Percentiles rank a stretch among this genome's conserved stretches.
phyloP scores from a whole-genome alignment of 1,140 invertebrate genomes.

The Drosophila nikananu region DNA sequence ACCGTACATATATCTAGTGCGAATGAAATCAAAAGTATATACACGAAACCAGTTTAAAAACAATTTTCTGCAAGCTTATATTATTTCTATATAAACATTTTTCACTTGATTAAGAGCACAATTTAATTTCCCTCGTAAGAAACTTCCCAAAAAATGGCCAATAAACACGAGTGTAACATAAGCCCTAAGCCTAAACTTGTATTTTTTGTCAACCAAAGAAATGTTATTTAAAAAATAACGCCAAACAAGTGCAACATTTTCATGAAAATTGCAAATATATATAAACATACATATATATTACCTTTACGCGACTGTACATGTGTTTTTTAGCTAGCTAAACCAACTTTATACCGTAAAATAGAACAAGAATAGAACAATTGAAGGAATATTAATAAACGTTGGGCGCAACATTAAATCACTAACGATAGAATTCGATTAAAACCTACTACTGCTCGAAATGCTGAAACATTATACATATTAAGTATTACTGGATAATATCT shows the following conservation, averaged over 20 bases:
- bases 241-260: slow-evolving; percentile 33
- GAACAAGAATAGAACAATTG: slow-evolving; percentile 59
- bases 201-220: slow-evolving; percentile 43
- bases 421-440: slow-evolving; percentile 52
- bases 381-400: slow-evolving; percentile 37
- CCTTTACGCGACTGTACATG: slow-evolving; percentile 69
- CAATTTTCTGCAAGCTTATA: slow-evolving; percentile 8
- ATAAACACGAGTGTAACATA: slow-evolving; percentile 54
- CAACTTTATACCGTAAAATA: slow-evolving; percentile 77
- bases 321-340: slow-evolving; percentile 77
- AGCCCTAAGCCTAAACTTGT: slow-evolving; percentile 43
- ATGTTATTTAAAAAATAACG: slow-evolving; percentile 74
- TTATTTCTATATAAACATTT: neutral
- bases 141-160: slow-evolving; percentile 52
- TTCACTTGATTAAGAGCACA: slow-evolving; percentile 12
- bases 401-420: slow-evolving; percentile 48
- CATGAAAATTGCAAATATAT: slow-evolving; percentile 53
- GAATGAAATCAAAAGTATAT: slow-evolving; percentile 51
- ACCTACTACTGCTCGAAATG: slow-evolving; percentile 72
- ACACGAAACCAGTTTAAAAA: slow-evolving; percentile 8
- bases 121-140: slow-evolving; percentile 11
- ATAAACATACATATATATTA: slow-evolving; percentile 32
- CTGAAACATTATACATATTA: slow-evolving; percentile 67
- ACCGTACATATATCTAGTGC: slow-evolving; percentile 35
- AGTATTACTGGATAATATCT: slow-evolving; percentile 54